Evolutionary conservation across 2,113 vertebrate species (phyloP).

Genomic region (Toxostoma redivivum): DNA sequence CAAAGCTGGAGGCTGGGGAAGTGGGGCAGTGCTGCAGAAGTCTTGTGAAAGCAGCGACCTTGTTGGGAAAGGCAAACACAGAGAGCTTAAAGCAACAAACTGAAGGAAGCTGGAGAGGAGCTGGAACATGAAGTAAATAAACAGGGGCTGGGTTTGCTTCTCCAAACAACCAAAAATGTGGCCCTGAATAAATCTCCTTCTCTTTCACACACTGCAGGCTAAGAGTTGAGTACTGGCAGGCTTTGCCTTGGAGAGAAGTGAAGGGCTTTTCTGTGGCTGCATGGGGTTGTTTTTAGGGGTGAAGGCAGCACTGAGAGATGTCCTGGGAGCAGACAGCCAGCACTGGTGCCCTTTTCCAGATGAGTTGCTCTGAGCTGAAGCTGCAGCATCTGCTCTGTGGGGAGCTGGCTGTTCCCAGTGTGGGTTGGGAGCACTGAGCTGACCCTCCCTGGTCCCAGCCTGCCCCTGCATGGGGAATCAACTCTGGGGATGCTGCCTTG

Average conservation of each 20-base stretch:
- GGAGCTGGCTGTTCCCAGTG: neutral
- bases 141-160: neutral
- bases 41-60: conserved; percentile 60
- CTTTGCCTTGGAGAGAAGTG: neutral
- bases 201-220: neutral
- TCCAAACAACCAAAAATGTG: neutral
- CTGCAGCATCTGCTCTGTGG: neutral
- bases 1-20: conserved; percentile 2
- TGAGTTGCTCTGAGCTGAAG: neutral
- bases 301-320: neutral
- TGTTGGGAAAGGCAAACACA: neutral
- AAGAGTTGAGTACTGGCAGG: neutral
- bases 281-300: neutral
- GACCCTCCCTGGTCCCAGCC: neutral
- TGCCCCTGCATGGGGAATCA: neutral
- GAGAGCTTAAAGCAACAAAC: conserved; percentile 40
- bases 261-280: neutral
- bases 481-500: fast-evolving
- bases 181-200: neutral
- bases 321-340: neutral
- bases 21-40: neutral
- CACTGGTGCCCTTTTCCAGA: neutral
- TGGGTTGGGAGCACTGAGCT: fast-evolving
- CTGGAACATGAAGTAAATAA: neutral
- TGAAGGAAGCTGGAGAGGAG: neutral